Conservation (phyloP, 2,888 invertebrate genomes). For the Spialia ferax region DNA sequence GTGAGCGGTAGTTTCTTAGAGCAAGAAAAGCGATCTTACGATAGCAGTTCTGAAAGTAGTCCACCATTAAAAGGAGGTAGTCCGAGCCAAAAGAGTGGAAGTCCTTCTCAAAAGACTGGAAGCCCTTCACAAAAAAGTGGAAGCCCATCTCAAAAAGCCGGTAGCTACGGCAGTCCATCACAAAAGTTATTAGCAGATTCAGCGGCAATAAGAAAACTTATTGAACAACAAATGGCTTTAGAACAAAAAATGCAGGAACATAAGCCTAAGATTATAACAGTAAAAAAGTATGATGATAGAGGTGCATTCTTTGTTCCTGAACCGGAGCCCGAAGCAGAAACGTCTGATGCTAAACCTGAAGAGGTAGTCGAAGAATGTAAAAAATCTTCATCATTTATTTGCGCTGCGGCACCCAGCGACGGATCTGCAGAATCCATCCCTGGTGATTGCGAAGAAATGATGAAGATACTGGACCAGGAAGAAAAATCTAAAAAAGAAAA, state of each 20-base stretch:
- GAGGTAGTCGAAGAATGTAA: conserved; percentile 76
- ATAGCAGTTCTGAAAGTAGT: conserved; percentile 87
- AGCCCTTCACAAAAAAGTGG: conserved; percentile 81
- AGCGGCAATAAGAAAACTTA: conserved; percentile 78
- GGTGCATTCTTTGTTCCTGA: conserved; percentile 81
- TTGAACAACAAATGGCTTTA: conserved; percentile 81
- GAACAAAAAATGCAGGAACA: conserved; percentile 74
- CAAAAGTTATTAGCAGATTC: conserved; percentile 81
- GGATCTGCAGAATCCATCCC: conserved; percentile 83
- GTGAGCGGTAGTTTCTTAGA: conserved; percentile 80
- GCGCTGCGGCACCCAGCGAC: conserved; percentile 79
- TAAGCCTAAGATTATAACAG: conserved; percentile 76
- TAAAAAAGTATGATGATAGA: conserved; percentile 79
- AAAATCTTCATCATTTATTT: conserved; percentile 75
- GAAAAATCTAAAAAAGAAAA: conserved; percentile 65
- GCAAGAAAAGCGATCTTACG: conserved; percentile 81
- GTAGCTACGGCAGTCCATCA: conserved; percentile 78
- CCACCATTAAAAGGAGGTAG: conserved; percentile 82
- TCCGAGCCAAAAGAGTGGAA: conserved; percentile 69
- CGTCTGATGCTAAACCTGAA: conserved; percentile 52
- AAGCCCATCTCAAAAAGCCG: conserved; percentile 79
- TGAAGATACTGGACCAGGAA: conserved; percentile 86
- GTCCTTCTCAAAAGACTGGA: conserved; percentile 71
- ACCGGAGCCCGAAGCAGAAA: conserved; percentile 62
- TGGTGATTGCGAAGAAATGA: conserved; percentile 88